phyloP scores from a whole-genome alignment of 2,113 vertebrate genomes.

The Mesembrinibis cayennensis region DNA sequence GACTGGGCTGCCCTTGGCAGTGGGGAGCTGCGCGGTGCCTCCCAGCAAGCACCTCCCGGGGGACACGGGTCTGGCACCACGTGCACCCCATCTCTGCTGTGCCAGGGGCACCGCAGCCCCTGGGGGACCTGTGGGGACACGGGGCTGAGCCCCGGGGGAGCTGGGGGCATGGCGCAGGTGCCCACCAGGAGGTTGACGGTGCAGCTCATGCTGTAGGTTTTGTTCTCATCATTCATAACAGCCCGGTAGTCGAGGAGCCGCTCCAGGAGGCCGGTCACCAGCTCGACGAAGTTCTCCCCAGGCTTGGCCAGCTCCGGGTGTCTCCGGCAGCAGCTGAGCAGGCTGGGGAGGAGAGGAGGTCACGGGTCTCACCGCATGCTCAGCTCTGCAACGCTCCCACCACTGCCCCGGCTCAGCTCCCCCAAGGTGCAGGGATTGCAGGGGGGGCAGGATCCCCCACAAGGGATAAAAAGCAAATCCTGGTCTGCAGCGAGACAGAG shows the following conservation, averaged over 20 bases:
- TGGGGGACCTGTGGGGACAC: rapidly evolving
- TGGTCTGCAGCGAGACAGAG: not conserved
- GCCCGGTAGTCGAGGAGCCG: constrained; percentile 65
- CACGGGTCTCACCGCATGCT: rapidly evolving
- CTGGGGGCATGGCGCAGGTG: too few species aligned
- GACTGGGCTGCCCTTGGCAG: not conserved
- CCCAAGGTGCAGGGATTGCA: too few species aligned
- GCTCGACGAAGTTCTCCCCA: not conserved
- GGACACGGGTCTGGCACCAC: rapidly evolving
- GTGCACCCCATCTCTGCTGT: not conserved
- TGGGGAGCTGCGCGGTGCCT: rapidly evolving
- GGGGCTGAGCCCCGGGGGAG: not conserved
- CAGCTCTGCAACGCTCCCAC: not conserved
- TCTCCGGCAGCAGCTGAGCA: constrained; percentile 51
- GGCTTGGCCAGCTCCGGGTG: constrained; percentile 33
- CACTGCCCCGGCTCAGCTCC: not conserved
- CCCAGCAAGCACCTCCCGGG: not conserved
- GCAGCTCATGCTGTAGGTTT: constrained; percentile 72
- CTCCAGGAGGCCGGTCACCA: constrained; percentile 58
- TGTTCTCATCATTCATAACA: constrained; percentile 63
- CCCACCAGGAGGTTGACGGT: constrained; percentile 68
- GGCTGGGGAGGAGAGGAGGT: not conserved
- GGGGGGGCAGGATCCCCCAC: rapidly evolving
- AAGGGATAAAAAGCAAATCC: not conserved
- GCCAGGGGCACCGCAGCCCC: not conserved